phyloP scores from a whole-genome alignment of 37 sponge, comb jelly and placozoan species.

The Crambe crambe region DNA sequence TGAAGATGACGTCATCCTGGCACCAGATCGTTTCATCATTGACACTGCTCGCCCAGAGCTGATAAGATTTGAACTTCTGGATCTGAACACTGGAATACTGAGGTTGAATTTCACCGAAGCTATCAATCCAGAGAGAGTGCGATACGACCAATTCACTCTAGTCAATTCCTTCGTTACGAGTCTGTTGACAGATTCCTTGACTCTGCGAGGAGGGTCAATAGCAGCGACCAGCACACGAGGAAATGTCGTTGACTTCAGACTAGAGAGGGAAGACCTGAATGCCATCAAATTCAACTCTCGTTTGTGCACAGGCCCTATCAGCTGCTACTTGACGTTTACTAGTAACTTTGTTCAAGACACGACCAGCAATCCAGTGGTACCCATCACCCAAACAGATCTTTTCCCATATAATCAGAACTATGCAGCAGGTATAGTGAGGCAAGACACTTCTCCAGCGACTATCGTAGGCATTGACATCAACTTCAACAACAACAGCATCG shows the following conservation, averaged over 20 bases:
- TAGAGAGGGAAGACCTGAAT: slow-evolving; percentile 56
- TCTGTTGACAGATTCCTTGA: not conserved
- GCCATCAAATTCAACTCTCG: slow-evolving; percentile 34
- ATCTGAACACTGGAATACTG: slow-evolving; percentile 71
- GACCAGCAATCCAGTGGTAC: slow-evolving; percentile 43
- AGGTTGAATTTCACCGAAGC: slow-evolving; percentile 77
- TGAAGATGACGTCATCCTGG: slow-evolving; percentile 11
- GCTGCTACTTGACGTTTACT: slow-evolving; percentile 57
- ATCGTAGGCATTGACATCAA: slow-evolving; percentile 66
- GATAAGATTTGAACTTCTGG: slow-evolving; percentile 50
- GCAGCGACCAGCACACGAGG: slow-evolving; percentile 31
- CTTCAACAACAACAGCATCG: slow-evolving; percentile 54
- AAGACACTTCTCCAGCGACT: slow-evolving; percentile 53
- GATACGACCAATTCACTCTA: slow-evolving; percentile 38
- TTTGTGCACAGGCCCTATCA: slow-evolving; percentile 27
- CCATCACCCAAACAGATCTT: slow-evolving; percentile 7
- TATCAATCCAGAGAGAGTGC: slow-evolving; percentile 38
- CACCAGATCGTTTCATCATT: slow-evolving; percentile 32
- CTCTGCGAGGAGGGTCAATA: slow-evolving; percentile 45
- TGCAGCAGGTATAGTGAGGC: slow-evolving; percentile 19
- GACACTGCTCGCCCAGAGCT: slow-evolving; percentile 70
- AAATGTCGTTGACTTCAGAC: slow-evolving; percentile 39
- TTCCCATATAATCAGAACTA: not conserved
- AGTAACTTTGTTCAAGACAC: slow-evolving; percentile 44
- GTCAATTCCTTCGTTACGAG: slow-evolving; percentile 3